Evolutionary conservation across 2,797 vertebrate species (phyloP).

Genomic region (Tokudaia muenninki): DNA sequence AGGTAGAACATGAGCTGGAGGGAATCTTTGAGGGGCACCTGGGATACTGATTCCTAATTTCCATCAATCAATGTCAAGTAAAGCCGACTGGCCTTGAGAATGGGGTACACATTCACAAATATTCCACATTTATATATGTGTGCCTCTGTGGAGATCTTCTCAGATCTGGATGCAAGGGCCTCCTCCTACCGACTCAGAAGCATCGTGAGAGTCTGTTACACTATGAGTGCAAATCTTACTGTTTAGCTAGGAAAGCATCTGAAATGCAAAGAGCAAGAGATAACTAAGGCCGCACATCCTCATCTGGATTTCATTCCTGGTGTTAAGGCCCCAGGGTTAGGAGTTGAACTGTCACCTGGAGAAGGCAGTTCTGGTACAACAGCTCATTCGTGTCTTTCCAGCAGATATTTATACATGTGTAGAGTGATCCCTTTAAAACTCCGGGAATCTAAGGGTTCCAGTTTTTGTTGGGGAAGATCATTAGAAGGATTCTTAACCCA

Average conservation of each 20-base stretch:
- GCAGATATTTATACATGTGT: background rate
- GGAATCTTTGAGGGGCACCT: constrained; percentile 33
- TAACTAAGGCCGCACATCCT: rapidly evolving
- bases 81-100: background rate
- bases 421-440: background rate
- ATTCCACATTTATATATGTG: background rate
- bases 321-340: background rate
- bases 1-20: background rate
- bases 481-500: constrained; percentile 30
- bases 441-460: background rate
- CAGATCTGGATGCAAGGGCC: background rate
- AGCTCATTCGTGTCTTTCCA: constrained; percentile 22
- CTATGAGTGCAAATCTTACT: background rate
- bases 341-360: background rate
- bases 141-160: background rate
- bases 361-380: background rate
- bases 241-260: background rate
- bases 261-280: background rate
- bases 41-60: background rate
- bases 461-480: background rate
- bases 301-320: background rate
- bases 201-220: background rate
- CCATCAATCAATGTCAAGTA: background rate
- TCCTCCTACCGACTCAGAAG: background rate
- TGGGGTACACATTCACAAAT: no score